Evolutionary conservation across 2,888 invertebrate species (phyloP).

Genomic region (Trissoscelio sp.): DNA sequence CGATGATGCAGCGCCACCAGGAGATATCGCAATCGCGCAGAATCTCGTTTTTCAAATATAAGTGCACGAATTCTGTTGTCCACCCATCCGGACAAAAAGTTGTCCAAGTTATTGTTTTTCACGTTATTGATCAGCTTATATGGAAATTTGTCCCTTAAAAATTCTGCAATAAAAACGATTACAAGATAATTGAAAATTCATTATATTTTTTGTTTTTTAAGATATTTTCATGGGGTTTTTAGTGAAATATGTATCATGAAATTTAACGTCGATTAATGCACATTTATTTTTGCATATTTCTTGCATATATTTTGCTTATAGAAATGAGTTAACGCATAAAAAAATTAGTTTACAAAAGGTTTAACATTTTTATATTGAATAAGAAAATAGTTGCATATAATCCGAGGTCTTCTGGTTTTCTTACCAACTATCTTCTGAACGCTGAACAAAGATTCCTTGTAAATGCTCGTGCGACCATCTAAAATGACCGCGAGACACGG

Average conservation of each 20-base stretch:
- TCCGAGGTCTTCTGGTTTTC: too few species aligned
- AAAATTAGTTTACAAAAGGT: too few species aligned
- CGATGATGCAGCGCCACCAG: conserved; percentile 94
- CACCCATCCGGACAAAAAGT: conserved; percentile 93
- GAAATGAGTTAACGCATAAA: too few species aligned
- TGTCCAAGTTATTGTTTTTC: conserved; percentile 89
- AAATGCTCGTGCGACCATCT: conserved; percentile 93
- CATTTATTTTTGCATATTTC: too few species aligned
- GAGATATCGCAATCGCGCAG: conserved; percentile 93
- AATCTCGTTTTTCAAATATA: conserved; percentile 91
- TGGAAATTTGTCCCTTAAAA: conserved; percentile 94
- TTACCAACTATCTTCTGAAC: conserved; percentile 92
- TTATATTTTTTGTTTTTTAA: too few species aligned
- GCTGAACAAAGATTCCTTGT: conserved; percentile 91
- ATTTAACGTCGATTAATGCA: too few species aligned
- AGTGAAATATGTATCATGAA: too few species aligned
- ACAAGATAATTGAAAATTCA: not conserved
- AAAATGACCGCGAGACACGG: conserved; percentile 92
- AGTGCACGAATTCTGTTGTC: conserved; percentile 96
- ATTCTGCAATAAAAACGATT: conserved; percentile 85
- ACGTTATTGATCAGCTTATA: conserved; percentile 90
- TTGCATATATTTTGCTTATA: too few species aligned
- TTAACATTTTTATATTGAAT: too few species aligned
- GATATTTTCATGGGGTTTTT: too few species aligned
- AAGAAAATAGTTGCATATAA: too few species aligned